These are phyloP conservation scores for Caerostris darwini DNA, from an alignment of 1,140 invertebrate species.

Conservation along the genomic window DNA sequence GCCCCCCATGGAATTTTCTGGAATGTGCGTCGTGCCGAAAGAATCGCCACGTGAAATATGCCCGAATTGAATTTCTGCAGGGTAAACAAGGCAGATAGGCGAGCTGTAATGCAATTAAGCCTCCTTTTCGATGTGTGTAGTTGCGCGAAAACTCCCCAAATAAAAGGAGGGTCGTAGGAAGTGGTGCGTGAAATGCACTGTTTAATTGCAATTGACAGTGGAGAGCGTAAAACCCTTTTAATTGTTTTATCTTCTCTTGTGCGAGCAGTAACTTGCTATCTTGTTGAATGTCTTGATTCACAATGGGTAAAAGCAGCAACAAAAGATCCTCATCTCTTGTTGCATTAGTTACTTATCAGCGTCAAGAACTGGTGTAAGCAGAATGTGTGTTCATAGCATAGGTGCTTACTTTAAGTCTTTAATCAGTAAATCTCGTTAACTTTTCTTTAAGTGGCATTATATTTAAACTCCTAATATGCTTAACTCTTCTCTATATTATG, in stretches of 20 bases:
- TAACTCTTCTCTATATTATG: too few relatives aligned
- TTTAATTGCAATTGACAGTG: conserved; percentile 28
- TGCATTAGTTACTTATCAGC: background rate
- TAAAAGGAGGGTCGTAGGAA: background rate
- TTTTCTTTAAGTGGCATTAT: too few relatives aligned
- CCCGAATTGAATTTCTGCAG: background rate
- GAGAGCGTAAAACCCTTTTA: conserved; percentile 1
- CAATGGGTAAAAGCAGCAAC: too few relatives aligned
- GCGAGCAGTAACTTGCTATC: background rate
- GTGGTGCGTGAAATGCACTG: background rate
- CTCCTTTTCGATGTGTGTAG: background rate
- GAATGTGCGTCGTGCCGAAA: too few relatives aligned
- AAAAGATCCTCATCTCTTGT: too few relatives aligned
- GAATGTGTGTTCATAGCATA: too few relatives aligned
- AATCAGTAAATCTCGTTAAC: too few relatives aligned
- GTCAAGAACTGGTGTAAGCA: too few relatives aligned
- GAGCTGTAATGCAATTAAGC: too few relatives aligned
- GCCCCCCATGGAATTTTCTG: too few relatives aligned
- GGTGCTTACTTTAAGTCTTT: too few relatives aligned
- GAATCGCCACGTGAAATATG: background rate
- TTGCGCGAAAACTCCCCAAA: background rate
- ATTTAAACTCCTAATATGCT: too few relatives aligned
- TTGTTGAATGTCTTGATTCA: background rate
- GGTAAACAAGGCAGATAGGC: background rate
- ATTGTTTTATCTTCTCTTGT: background rate